A percentile compares a stretch with the other conserved stretches of the same genome.
phyloP scores from a whole-genome alignment of 1,140 invertebrate genomes.

The Ips nitidus region DNA sequence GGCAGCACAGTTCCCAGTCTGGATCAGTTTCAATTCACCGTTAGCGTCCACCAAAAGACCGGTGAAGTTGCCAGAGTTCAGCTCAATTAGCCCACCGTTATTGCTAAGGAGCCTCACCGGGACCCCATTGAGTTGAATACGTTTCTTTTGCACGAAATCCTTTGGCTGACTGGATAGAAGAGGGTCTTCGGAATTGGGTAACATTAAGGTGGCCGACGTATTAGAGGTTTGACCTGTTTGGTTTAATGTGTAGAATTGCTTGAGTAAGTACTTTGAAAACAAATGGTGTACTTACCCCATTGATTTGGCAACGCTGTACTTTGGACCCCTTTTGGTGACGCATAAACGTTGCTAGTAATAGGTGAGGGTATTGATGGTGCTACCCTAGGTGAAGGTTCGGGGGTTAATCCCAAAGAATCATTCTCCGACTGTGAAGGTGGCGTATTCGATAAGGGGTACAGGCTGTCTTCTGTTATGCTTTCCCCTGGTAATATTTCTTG shows the following conservation, averaged over 20 bases:
- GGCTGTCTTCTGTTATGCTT: constrained; percentile 60
- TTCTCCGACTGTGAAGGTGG: constrained; percentile 59
- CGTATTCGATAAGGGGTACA: constrained; percentile 65
- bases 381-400: constrained; percentile 61
- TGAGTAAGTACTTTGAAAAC: neutral
- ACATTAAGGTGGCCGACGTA: constrained; percentile 66
- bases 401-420: constrained; percentile 54
- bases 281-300: constrained; percentile 14
- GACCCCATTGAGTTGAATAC: constrained; percentile 60
- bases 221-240: constrained; percentile 47
- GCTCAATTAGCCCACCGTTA: constrained; percentile 60
- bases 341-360: constrained; percentile 54
- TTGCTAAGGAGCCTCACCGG: constrained; percentile 64
- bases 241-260: no score
- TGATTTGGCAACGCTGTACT: constrained; percentile 32
- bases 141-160: constrained; percentile 68
- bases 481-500: constrained; percentile 79
- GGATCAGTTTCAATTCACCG: constrained; percentile 66
- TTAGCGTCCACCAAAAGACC: constrained; percentile 66
- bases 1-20: constrained; percentile 50
- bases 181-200: constrained; percentile 84
- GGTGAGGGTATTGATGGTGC: constrained; percentile 57
- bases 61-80: constrained; percentile 59
- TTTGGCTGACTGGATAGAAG: constrained; percentile 77
- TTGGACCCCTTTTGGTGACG: constrained; percentile 45